Evolutionary conservation across 1,140 invertebrate genomes (phyloP).

Genomic region (Magallana angulata): DNA sequence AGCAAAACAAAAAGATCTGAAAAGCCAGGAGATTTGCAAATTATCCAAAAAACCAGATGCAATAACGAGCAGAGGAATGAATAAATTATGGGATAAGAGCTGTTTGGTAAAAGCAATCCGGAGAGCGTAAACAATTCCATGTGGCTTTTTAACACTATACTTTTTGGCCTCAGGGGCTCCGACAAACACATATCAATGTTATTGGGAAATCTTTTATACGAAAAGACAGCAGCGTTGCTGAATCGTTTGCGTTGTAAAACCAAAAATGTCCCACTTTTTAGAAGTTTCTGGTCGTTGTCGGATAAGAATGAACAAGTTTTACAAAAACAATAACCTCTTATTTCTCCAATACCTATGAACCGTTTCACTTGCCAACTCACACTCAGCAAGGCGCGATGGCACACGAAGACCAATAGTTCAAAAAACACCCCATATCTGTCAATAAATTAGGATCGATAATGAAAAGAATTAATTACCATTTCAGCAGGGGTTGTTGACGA

Average conservation of each 20-base stretch:
- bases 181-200: constrained; percentile 3
- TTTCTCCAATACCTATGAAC: constrained; percentile 3
- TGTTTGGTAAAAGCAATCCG: constrained; percentile 27
- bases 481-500: neutral
- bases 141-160: constrained; percentile 45
- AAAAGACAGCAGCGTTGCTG: neutral
- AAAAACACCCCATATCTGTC: neutral
- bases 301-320: neutral
- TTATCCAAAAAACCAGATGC: no score
- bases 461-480: neutral
- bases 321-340: neutral
- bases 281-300: constrained; percentile 13
- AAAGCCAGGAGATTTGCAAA: no score
- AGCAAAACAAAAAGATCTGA: no score
- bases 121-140: constrained; percentile 17
- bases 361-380: neutral
- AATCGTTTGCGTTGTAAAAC: constrained; percentile 5
- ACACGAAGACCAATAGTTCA: neutral
- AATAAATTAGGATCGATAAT: neutral
- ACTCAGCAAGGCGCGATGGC: neutral
- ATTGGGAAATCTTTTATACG: neutral
- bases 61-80: no score
- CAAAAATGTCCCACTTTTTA: neutral
- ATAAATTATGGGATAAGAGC: neutral
- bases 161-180: constrained; percentile 36